These are phyloP conservation scores for Scomber scombrus DNA, from an alignment of 2,113 vertebrate genomes.

Conservation along the genomic window DNA sequence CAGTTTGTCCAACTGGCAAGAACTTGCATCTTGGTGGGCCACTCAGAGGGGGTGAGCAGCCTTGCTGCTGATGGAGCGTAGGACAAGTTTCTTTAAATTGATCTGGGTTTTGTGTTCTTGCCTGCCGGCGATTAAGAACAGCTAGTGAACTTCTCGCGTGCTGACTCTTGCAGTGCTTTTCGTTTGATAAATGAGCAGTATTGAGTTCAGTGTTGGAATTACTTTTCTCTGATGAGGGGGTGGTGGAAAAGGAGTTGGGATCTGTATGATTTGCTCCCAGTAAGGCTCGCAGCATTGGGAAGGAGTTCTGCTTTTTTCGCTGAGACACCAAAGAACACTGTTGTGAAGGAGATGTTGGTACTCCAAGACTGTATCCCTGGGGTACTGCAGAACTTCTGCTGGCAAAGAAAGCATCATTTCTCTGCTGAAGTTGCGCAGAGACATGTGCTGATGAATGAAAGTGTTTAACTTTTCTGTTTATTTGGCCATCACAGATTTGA, in stretches of 20 bases:
- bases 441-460: background rate
- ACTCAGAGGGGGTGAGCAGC: background rate
- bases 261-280: background rate
- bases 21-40: background rate
- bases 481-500: too few relatives aligned
- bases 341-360: background rate
- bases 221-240: fast-evolving
- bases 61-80: background rate
- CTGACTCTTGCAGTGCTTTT: background rate
- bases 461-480: background rate
- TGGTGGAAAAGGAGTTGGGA: background rate
- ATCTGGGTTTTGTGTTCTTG: background rate
- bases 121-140: background rate
- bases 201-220: background rate
- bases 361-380: background rate
- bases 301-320: too few relatives aligned
- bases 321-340: background rate
- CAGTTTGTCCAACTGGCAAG: background rate
- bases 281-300: background rate
- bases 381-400: background rate
- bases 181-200: background rate
- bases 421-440: background rate
- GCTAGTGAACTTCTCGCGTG: background rate
- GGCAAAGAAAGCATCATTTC: background rate
- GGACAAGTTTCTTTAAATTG: background rate